Conservation (phyloP, 1,140 invertebrate genomes). For the Heliconius hermathena region DNA sequence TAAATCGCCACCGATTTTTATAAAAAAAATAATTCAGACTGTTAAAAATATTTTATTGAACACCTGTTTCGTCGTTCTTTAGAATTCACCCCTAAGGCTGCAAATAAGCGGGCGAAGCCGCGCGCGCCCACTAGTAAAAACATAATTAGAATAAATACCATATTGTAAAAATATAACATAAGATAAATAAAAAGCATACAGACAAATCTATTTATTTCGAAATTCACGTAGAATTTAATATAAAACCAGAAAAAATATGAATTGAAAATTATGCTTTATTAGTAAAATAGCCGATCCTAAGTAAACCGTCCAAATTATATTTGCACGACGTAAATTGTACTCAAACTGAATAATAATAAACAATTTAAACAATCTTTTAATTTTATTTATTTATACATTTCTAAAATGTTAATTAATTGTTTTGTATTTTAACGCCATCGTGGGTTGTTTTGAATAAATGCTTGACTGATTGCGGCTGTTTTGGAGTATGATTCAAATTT, state of each 20-base stretch:
- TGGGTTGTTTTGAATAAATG: not conserved
- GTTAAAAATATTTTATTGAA: no score
- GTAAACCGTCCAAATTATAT: not conserved
- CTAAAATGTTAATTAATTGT: constrained; percentile 1
- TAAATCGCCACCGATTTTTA: no score
- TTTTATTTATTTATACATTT: not conserved
- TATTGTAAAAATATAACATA: not conserved
- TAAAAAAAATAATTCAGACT: no score
- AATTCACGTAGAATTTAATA: not conserved
- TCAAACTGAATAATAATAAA: not conserved
- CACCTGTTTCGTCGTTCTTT: no score
- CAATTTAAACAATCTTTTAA: constrained; percentile 2
- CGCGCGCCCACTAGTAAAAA: no score
- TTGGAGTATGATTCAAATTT: not conserved
- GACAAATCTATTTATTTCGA: not conserved
- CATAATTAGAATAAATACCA: not conserved
- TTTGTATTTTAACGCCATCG: not conserved
- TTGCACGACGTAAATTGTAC: not conserved
- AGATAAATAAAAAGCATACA: not conserved
- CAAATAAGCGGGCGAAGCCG: no score
- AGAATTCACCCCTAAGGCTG: no score
- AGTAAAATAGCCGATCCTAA: constrained; percentile 10
- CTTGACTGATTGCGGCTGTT: not conserved
- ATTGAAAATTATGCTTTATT: not conserved
- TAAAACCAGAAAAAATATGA: not conserved